These are phyloP conservation scores for Campoplex nolae DNA, from an alignment of 2,888 invertebrate species.

Conservation along the genomic window DNA sequence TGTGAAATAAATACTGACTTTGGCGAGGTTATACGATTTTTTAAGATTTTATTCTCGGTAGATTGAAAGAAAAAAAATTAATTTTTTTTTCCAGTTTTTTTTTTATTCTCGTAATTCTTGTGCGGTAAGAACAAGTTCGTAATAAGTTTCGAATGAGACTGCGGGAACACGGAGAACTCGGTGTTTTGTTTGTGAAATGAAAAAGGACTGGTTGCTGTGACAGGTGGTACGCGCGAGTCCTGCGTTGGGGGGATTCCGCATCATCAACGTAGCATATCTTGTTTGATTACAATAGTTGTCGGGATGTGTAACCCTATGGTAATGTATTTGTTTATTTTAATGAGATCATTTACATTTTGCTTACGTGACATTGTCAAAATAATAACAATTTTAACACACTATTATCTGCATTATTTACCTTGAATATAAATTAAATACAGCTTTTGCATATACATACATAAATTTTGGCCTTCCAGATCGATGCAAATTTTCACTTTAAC, in stretches of 20 bases:
- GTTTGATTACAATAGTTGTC: neutral
- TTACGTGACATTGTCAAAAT: neutral
- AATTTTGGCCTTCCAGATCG: no score
- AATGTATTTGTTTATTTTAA: neutral
- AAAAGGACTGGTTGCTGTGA: conserved; percentile 79
- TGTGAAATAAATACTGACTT: conserved; percentile 11
- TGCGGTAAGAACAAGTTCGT: conserved; percentile 36
- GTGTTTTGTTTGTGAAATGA: conserved; percentile 61
- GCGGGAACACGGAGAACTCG: conserved; percentile 38
- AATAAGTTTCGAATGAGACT: conserved; percentile 33
- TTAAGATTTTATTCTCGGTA: neutral
- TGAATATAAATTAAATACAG: neutral
- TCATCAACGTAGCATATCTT: neutral
- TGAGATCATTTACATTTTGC: neutral
- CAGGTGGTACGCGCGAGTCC: conserved; percentile 76
- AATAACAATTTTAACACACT: neutral
- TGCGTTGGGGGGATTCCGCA: neutral
- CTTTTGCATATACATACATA: no score
- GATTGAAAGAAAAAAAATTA: neutral
- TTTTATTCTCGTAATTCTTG: neutral
- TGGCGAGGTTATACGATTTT: neutral
- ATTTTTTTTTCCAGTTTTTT: conserved; percentile 7
- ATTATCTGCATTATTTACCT: neutral
- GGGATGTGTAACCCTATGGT: neutral
- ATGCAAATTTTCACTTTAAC: no score